Base-by-base conservation (phyloP, 2,888 invertebrate genomes). In the Eupithecia subumbrata region DNA sequence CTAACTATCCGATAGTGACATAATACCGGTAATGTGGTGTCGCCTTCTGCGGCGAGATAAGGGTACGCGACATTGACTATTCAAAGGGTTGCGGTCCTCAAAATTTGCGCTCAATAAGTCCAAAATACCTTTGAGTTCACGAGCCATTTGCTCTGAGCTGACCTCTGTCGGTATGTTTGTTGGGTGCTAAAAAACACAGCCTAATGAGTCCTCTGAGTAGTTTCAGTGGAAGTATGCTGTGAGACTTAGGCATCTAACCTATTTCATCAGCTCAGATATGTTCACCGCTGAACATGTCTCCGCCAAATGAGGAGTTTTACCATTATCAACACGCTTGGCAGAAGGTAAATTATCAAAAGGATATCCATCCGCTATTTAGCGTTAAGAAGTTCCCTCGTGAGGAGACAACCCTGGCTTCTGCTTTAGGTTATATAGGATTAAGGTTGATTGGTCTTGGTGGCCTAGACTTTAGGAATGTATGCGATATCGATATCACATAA, bases 11-110 rank as follows among this genome's bases (percentile, higher is more conserved):
- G 83, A 86, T 88, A 88, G 88, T 88, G 88, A 88, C 88, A 88
- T 94, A 93, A 94, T 93, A 90, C 93, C 94, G 93, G 94, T 95
- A 95, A 94, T 95, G 94, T 92, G 92, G 92, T 94, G 94, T 94
- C 94, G 92, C 92, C 90, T 94, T 94, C 94, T 93, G 94, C 88
- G 94, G 93, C 89, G 90, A 94, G 95, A 95, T 95, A 95, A 95
- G 94, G 93, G 93, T 91, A 92, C 91, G 93, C 94, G 94, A 94
- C 94, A 94, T 94, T 94, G 94, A 94, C 94, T 95, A 94, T 95
- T 94, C 94, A 95, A 95, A 95, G 94, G 94, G 94, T 91, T 94
- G 94, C 87, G 94, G 94, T 94, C 93, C 89, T 93, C 93, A 92
- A 94, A 94, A 95, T 94, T 94, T 92, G 91, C 92, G 93, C 93